Evolutionary conservation across 53 echinoderm and acorn worm genomes (phyloP).

Genomic region (Holothuria leucospilota): DNA sequence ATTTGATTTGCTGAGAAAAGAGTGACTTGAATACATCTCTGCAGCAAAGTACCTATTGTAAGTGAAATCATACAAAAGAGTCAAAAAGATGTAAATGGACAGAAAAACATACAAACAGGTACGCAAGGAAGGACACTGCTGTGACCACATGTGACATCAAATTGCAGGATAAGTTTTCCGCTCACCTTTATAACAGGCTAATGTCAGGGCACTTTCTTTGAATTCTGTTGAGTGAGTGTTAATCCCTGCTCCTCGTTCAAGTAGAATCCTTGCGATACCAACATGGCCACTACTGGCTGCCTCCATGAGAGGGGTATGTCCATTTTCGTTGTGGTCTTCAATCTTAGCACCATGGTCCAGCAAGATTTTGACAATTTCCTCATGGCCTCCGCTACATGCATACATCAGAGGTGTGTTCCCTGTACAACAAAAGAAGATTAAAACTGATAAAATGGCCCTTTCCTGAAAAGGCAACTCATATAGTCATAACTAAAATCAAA

Average conservation of each 20-base stretch:
- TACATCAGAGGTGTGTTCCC: slow-evolving; percentile 98
- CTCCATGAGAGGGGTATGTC: slow-evolving; percentile 98
- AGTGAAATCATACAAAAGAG: background rate
- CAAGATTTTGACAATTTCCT: slow-evolving; percentile 88
- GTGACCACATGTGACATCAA: too few species aligned
- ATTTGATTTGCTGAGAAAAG: too few species aligned
- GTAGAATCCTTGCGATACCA: slow-evolving; percentile 79
- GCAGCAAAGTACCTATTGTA: too few species aligned
- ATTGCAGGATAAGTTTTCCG: too few species aligned
- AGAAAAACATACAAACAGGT: background rate
- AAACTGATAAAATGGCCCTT: background rate
- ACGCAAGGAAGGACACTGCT: background rate
- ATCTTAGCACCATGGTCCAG: slow-evolving; percentile 91
- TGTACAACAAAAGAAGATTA: slow-evolving; percentile 33
- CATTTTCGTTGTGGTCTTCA: slow-evolving; percentile 99
- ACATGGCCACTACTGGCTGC: slow-evolving; percentile 95
- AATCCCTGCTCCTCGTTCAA: slow-evolving; percentile 92
- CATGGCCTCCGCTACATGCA: slow-evolving; percentile 94
- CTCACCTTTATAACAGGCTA: slow-evolving; percentile 98
- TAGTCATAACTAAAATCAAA: too few species aligned
- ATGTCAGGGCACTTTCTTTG: slow-evolving; percentile 95
- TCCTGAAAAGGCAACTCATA: background rate
- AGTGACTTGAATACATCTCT: too few species aligned
- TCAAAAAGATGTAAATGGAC: background rate
- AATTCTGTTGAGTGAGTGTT: slow-evolving; percentile 98